Conservation (phyloP, 2,113 vertebrate genomes). For the Oryctolagus cuniculus region DNA sequence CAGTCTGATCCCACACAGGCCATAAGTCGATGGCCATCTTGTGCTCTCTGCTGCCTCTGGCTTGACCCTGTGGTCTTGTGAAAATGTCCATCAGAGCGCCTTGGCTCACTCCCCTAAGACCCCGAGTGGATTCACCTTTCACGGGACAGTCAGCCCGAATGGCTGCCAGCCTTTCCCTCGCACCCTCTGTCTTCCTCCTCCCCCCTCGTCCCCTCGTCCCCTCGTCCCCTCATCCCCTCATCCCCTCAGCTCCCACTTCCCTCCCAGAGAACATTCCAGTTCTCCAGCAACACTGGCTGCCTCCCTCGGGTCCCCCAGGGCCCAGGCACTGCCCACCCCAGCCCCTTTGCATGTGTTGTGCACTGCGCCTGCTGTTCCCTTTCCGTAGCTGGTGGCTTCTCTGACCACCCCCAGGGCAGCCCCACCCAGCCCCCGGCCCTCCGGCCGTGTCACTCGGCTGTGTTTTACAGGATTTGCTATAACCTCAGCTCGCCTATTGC, state of each 20-base stretch:
- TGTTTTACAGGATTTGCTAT: neutral
- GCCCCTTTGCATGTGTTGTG: neutral
- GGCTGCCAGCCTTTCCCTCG: neutral
- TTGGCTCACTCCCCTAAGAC: neutral
- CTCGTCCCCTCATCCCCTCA: neutral
- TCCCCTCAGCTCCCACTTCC: neutral
- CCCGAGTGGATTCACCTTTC: neutral
- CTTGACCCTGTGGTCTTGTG: neutral
- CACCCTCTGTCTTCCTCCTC: neutral
- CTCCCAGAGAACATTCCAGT: neutral
- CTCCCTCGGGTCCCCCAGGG: neutral
- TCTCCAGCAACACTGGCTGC: neutral
- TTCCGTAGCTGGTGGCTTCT: neutral
- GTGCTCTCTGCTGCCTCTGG: neutral
- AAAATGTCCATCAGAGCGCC: neutral
- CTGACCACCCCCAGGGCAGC: no score
- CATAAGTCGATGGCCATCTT: neutral
- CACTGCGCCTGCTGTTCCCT: neutral
- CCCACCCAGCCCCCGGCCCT: neutral
- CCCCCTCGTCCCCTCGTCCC: fast-evolving
- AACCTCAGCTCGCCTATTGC: neutral
- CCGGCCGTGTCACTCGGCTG: fast-evolving
- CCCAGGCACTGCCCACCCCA: neutral
- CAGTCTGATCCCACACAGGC: neutral
- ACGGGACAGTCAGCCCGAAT: neutral